Conservation (phyloP, 2,113 vertebrate species). For the Cyanoderma ruficeps region DNA sequence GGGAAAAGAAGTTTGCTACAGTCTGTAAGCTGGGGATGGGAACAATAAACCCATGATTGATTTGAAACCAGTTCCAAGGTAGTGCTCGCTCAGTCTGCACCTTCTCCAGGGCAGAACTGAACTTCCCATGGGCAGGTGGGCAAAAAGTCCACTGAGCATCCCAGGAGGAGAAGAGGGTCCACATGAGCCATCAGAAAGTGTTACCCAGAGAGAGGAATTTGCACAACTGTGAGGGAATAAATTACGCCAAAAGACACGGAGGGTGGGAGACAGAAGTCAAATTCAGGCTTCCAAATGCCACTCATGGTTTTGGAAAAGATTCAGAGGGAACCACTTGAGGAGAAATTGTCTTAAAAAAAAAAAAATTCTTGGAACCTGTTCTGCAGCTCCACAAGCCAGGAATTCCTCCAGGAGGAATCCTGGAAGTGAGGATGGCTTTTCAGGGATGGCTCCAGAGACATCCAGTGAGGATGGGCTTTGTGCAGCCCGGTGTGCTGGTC, state of each 20-base stretch:
- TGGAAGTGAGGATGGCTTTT: background rate
- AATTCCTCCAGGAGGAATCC: background rate
- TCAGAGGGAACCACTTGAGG: background rate
- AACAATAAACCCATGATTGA: background rate
- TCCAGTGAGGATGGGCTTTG: fast-evolving
- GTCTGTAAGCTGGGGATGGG: background rate
- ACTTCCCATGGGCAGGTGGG: background rate
- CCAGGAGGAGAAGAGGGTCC: background rate
- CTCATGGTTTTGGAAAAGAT: background rate
- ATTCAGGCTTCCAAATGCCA: background rate
- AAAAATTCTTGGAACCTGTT: background rate
- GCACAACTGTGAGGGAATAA: background rate
- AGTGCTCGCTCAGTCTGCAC: background rate
- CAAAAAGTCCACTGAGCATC: fast-evolving
- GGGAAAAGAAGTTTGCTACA: background rate
- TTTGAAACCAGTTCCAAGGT: background rate
- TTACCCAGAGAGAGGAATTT: background rate
- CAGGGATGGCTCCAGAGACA: background rate
- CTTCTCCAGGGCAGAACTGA: background rate
- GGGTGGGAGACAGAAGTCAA: background rate
- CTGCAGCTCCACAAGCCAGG: background rate
- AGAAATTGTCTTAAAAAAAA: background rate
- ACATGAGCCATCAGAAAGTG: fast-evolving
- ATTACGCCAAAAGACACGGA: background rate
- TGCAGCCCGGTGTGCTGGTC: background rate